Evolutionary conservation across 2,888 invertebrate species (phyloP).

Genomic region (Acleris literana): DNA sequence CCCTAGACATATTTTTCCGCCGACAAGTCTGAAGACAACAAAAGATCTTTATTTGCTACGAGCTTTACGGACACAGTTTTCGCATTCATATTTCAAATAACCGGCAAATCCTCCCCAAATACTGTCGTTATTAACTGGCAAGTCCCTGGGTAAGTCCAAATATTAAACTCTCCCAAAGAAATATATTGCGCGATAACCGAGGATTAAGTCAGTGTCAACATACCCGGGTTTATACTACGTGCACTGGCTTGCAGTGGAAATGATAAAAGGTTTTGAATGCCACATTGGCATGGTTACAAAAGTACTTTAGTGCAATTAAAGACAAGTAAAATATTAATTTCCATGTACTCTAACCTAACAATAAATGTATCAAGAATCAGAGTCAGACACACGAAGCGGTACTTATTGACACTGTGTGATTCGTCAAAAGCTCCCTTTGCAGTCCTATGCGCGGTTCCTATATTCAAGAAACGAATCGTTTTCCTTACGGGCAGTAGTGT

Average conservation of each 20-base stretch:
- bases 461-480: too few relatives aligned
- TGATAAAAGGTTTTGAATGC: not conserved
- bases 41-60: slow-evolving; percentile 1
- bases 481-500: too few relatives aligned
- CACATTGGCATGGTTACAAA: too few relatives aligned
- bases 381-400: too few relatives aligned
- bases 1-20: not conserved
- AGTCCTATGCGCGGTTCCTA: too few relatives aligned
- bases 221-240: slow-evolving; percentile 29
- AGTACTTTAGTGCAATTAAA: too few relatives aligned
- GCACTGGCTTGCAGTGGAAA: slow-evolving; percentile 13
- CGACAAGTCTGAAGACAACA: not conserved
- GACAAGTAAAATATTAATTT: too few relatives aligned
- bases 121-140: slow-evolving; percentile 30
- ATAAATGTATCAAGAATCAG: too few relatives aligned
- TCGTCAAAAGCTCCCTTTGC: too few relatives aligned
- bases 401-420: too few relatives aligned
- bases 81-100: slow-evolving; percentile 34
- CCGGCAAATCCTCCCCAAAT: slow-evolving; percentile 34
- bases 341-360: too few relatives aligned
- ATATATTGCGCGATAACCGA: slow-evolving; percentile 36
- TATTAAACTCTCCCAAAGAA: slow-evolving; percentile 37
- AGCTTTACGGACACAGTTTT: not conserved
- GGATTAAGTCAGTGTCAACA: slow-evolving; percentile 37
- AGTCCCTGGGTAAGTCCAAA: slow-evolving; percentile 34